A percentile compares a stretch with the other conserved stretches of the same genome.
Conservation (phyloP, 2,888 invertebrate genomes). For the Apamea monoglypha region DNA sequence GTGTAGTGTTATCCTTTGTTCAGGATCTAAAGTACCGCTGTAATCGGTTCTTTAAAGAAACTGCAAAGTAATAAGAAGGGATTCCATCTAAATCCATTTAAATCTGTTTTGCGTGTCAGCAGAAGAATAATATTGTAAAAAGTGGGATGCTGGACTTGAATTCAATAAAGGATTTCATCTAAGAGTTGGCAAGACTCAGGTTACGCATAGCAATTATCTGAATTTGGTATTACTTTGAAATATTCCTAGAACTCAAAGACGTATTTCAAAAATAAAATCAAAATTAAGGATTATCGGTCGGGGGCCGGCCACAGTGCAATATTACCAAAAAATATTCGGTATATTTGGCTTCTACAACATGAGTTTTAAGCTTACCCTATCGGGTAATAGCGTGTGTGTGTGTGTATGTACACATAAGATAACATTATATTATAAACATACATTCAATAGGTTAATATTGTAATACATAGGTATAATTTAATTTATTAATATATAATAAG, state of each 20-base stretch:
- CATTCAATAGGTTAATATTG: neutral
- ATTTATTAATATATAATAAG: neutral
- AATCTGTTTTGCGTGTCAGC: neutral
- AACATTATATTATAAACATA: neutral
- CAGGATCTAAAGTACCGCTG: neutral
- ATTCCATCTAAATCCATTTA: neutral
- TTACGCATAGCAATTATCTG: neutral
- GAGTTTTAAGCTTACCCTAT: neutral
- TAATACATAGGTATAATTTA: neutral
- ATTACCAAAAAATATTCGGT: neutral
- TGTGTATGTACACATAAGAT: neutral
- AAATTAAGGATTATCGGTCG: neutral
- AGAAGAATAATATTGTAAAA: neutral
- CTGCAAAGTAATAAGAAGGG: conserved; percentile 14
- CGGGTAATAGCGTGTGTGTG: neutral
- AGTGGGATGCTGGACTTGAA: neutral
- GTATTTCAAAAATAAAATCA: neutral
- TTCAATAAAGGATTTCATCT: neutral
- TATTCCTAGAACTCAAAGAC: neutral
- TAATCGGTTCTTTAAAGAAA: neutral
- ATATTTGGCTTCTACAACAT: too few species aligned
- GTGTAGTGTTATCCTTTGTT: neutral
- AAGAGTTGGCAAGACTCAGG: neutral
- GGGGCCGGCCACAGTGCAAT: neutral
- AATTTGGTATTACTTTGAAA: neutral